Evolutionary conservation across 2,113 vertebrate genomes (phyloP).

Genomic region (Oreochromis tanganicae): DNA sequence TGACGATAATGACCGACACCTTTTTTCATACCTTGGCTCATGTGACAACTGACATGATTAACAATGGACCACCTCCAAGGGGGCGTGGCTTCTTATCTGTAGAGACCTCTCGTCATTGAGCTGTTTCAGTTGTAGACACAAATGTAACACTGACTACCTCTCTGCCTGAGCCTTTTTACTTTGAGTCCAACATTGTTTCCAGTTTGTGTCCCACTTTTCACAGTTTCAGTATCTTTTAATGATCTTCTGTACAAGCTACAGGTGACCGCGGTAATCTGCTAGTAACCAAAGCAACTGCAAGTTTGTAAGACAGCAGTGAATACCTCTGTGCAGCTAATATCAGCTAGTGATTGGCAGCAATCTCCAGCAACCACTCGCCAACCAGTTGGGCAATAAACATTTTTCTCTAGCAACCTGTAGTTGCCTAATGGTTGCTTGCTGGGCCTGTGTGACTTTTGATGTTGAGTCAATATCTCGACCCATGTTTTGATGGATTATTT

Average conservation of each 20-base stretch:
- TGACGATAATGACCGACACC: neutral
- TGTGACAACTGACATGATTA: neutral
- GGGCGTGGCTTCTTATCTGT: neutral
- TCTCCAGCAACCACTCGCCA: accelerated
- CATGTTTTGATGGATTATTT: neutral
- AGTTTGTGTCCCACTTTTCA: neutral
- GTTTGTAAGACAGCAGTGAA: neutral
- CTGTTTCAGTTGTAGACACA: neutral
- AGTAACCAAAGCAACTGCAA: neutral
- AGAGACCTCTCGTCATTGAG: accelerated
- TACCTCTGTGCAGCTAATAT: neutral
- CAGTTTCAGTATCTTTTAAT: neutral
- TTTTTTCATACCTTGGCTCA: neutral
- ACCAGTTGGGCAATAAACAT: neutral
- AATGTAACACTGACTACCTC: neutral
- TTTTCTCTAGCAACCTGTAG: neutral
- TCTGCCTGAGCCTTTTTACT: neutral
- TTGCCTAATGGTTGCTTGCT: neutral
- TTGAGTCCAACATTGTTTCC: neutral
- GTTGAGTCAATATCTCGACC: neutral
- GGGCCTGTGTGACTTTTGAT: neutral
- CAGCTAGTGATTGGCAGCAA: neutral
- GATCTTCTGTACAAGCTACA: neutral
- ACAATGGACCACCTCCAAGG: neutral
- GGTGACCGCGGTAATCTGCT: accelerated